Evolutionary conservation across 2,113 vertebrate species (phyloP).

Genomic region (Diadophis punctatus): DNA sequence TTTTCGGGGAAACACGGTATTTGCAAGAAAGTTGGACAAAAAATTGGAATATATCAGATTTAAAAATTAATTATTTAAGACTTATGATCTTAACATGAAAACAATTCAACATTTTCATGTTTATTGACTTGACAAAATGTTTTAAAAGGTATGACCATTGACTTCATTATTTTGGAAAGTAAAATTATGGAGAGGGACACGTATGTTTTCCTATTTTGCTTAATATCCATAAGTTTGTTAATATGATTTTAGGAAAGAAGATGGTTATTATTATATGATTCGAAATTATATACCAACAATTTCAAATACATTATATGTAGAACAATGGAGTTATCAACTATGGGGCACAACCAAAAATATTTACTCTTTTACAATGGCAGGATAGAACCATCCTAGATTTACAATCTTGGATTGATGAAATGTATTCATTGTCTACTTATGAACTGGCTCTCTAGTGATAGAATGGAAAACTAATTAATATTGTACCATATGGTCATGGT

Average conservation of each 20-base stretch:
- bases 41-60: neutral
- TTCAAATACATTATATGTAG: neutral
- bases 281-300: neutral
- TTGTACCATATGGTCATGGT: neutral
- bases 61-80: neutral
- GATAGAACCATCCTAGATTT: neutral
- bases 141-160: neutral
- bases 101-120: neutral
- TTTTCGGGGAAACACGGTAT: no score
- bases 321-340: neutral
- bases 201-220: neutral
- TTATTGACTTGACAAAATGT: neutral
- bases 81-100: neutral
- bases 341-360: neutral
- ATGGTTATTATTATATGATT: neutral
- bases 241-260: neutral
- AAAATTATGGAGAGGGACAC: neutral
- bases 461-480: neutral
- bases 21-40: neutral
- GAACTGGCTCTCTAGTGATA: neutral
- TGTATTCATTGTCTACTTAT: neutral
- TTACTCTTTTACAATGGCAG: neutral
- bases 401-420: neutral
- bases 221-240: neutral
- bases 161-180: neutral